These are phyloP conservation scores for Styela clava DNA, from an alignment of 23 tunicate species.

Conservation along the genomic window DNA sequence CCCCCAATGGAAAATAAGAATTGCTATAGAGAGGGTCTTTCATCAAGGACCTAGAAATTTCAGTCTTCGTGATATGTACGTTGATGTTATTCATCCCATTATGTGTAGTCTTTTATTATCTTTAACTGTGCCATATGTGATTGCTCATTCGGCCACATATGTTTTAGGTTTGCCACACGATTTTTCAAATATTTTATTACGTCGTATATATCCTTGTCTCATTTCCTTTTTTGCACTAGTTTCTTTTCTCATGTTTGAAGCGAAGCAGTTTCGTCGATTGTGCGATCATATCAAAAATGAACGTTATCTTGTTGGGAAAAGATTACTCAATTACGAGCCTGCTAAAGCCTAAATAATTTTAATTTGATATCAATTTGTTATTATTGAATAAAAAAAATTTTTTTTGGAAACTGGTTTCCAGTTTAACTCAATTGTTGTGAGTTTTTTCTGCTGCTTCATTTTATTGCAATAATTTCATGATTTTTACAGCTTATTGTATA, in stretches of 20 bases:
- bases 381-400: too few relatives aligned
- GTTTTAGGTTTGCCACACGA: background rate
- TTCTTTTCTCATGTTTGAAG: conserved; percentile 38
- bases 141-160: conserved; percentile 34
- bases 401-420: too few relatives aligned
- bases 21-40: conserved; percentile 50
- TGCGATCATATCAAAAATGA: conserved; percentile 81
- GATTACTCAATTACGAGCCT: background rate
- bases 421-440: too few relatives aligned
- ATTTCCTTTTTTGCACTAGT: conserved; percentile 21
- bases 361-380: background rate
- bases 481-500: background rate
- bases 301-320: conserved; percentile 6
- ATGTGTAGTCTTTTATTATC: conserved; percentile 12
- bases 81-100: conserved; percentile 35
- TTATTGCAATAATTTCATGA: background rate
- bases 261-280: conserved; percentile 56
- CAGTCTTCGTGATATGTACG: conserved; percentile 12
- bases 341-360: background rate
- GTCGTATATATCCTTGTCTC: conserved; percentile 46
- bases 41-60: conserved; percentile 55
- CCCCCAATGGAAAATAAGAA: conserved; percentile 50
- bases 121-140: conserved; percentile 48
- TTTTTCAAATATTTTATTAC: conserved; percentile 23
- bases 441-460: background rate